Evolutionary conservation across 2,888 invertebrate genomes (phyloP), one percentile per base, ranked within the genome.

Genomic region (Alloscopus bannaensis): DNA sequence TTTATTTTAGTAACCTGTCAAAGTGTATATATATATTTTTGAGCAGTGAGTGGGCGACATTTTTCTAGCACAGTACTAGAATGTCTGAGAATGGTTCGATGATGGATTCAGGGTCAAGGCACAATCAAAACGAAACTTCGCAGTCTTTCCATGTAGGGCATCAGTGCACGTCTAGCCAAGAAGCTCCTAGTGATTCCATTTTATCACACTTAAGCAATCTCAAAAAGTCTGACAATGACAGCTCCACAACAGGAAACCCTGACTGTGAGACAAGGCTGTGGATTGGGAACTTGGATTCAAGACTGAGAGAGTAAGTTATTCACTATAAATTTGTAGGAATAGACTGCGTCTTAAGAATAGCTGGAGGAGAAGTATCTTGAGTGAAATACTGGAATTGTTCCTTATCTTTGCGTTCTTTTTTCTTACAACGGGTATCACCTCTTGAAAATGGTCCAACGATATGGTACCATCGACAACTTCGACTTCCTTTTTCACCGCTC

Each of bases 381-480:
- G n/a, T n/a, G 60, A 59, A 42, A n/a, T 42, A 64, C 16, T 64
- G 24, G 31, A 59, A 29, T 70, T 18, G 22, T 52, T 75, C 42
- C 29, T n/a, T n/a, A n/a, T n/a, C n/a, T 62, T 68, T 68, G 78
- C 31, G 81, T 78, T 84, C 84, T 66, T 57, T 28, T 70, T 59
- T 57, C 3, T 84, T 88, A 88, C 84, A 88, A 88, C 93, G 91
- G 95, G 95, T 96, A 93, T 93, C 94, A 96, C 92, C 93, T 98
- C 91, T 91, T 98, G 90, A 97, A 97, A 95, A 92, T 97, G 90
- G 92, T 96, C 90, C 96, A 97, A 92, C 94, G 94, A 92, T 94
- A 94, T 92, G 97, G 97, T 88, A 91, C 92, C 88, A 94, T 97
- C 88, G 95, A 95, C 90, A 96, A 97, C 92, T 97, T 97, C 90